Conservation (phyloP, 2,113 vertebrate genomes). For the Syngnathus floridae region DNA sequence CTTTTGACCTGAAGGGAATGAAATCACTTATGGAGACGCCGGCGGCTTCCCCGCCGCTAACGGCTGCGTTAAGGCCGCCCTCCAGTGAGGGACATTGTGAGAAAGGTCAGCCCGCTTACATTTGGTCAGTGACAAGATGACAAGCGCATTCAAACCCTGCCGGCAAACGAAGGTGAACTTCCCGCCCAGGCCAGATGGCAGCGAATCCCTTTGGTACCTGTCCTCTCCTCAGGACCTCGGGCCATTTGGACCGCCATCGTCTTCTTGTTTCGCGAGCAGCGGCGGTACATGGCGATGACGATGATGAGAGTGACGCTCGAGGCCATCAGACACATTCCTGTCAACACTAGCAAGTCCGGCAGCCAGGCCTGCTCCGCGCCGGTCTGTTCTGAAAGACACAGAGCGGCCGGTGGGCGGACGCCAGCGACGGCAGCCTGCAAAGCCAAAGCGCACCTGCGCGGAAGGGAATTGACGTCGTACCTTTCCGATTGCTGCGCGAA, state of each 20-base stretch:
- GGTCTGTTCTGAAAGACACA: constrained; percentile 2
- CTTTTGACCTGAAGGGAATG: too few relatives aligned
- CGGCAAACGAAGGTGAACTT: background rate
- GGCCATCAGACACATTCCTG: background rate
- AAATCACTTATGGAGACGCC: too few relatives aligned
- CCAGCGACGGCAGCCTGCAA: background rate
- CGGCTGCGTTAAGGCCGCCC: too few relatives aligned
- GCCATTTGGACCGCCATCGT: background rate
- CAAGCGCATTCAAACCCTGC: too few relatives aligned
- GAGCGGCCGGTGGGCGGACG: background rate
- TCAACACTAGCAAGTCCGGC: background rate
- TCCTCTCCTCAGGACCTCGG: constrained; percentile 13
- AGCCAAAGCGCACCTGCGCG: background rate
- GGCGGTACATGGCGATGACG: background rate
- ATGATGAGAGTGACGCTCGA: background rate
- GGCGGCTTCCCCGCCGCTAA: too few relatives aligned
- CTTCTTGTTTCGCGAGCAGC: constrained; percentile 10
- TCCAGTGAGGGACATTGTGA: too few relatives aligned
- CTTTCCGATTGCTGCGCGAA: background rate
- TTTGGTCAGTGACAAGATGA: too few relatives aligned
- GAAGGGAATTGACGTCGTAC: constrained; percentile 7
- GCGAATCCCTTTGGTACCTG: constrained; percentile 29
- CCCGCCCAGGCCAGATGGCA: background rate
- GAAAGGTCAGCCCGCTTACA: too few relatives aligned
- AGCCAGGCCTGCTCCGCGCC: background rate